Evolutionary conservation across 2,888 invertebrate genomes (phyloP), one percentile per base, ranked within the genome.

Genomic region (Brachyopa scutellaris): DNA sequence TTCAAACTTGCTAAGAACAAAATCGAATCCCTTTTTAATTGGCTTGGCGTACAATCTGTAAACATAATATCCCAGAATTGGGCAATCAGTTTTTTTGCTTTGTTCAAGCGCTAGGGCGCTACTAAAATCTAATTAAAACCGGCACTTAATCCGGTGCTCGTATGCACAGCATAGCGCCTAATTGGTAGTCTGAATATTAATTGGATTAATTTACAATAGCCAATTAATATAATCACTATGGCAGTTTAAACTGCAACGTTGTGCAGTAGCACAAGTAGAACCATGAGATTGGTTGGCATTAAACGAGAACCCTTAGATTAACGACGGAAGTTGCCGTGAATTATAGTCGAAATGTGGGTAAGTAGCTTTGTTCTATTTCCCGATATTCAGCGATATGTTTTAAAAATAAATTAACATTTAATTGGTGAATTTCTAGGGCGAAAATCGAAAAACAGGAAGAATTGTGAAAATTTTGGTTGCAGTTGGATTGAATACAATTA

Each of bases 21-120:
- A 61, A 42, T 42, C 61, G 42, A 72, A 72, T 62, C 40, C 49
- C 2, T 45, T 72, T 72, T 62, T 72, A 72, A 72, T 72, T 72
- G 72, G 72, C 45, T 19, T 53, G 38, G 38, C 8, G 67, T 45
- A 69, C 36, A 57, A 47, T 47, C 8, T 33, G 55, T 69, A 69
- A 57, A 36, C 33, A 47, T 57, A 6, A 31, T 33, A 42, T 55
- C n/a, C 2, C 17, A 45, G 33, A 36, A 57, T 36, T 49, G 47
- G 47, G 13, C 42, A 33, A 21, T 13, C 19, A 29, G n/a, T 61
- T 61, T 9, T 6, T 13, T 21, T 21, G 11, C 23, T 17, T 26
- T 38, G 26, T 38, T 33, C 11, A 23, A 49, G 13, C 8, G 4
- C 19, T 2, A 19, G 19, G 26, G 13, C 38, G 26, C 21, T 33